Percentiles rank a stretch among this genome's conserved stretches.
These are phyloP conservation scores for Myrmecophaga tridactyla DNA, from an alignment of 2,113 vertebrate genomes.

Conservation along the genomic window DNA sequence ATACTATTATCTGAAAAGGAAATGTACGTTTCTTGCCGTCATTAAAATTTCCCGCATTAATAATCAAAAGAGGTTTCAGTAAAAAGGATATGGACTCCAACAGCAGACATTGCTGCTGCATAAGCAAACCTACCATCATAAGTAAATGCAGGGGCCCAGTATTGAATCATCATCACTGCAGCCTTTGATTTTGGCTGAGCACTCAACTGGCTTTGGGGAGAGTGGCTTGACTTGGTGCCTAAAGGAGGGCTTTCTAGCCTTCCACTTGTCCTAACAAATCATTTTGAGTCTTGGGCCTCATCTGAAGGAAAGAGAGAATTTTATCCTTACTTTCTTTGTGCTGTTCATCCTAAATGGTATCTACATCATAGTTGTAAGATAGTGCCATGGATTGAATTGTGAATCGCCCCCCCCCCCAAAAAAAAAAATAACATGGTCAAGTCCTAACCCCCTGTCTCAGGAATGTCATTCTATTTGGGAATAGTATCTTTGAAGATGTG, in stretches of 20 bases:
- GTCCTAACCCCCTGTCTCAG: no score
- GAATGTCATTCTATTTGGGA: no score
- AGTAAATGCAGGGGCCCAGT: fast-evolving
- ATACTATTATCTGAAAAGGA: constrained; percentile 44
- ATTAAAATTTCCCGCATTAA: constrained; percentile 53
- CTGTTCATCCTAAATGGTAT: not conserved
- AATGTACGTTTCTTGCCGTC: constrained; percentile 43
- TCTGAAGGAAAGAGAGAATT: not conserved
- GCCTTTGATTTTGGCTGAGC: not conserved
- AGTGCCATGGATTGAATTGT: no score
- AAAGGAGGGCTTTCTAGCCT: not conserved
- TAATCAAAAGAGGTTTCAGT: constrained; percentile 49
- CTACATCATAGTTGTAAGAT: not conserved
- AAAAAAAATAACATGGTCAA: no score
- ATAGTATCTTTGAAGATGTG: no score
- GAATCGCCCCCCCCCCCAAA: no score
- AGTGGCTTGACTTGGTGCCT: not conserved
- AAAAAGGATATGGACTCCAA: constrained; percentile 57
- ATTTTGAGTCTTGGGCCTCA: not conserved
- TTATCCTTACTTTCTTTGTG: no score
- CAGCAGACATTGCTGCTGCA: not conserved
- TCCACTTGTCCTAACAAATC: not conserved
- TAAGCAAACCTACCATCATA: not conserved
- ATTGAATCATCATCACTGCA: not conserved
- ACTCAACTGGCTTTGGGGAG: not conserved